A percentile compares a stretch with the other conserved stretches of the same genome.
Conservation (phyloP, 1,140 invertebrate species). For the Patella vulgata region DNA sequence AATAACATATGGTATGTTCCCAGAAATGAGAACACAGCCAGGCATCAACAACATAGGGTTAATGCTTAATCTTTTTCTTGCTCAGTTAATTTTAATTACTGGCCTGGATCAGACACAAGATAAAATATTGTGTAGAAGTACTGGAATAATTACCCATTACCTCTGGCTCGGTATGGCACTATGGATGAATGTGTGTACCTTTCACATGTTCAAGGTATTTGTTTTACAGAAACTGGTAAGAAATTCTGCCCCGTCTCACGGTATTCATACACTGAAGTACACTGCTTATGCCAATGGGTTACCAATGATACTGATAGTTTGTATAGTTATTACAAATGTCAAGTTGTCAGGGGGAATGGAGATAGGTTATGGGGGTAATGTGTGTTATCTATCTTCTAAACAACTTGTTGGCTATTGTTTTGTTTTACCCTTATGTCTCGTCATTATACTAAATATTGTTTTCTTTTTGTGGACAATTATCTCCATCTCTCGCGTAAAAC, state of each 20-base stretch:
- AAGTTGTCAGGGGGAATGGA: conserved; percentile 17
- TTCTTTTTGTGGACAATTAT: conserved; percentile 43
- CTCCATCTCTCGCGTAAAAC: conserved; percentile 9
- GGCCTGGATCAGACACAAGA: conserved; percentile 41
- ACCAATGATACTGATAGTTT: conserved; percentile 21
- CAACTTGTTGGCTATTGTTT: conserved; percentile 29
- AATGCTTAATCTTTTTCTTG: conserved; percentile 62
- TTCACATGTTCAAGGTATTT: conserved; percentile 69
- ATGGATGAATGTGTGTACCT: conserved; percentile 93
- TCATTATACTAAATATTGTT: conserved; percentile 29
- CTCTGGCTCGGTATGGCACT: conserved; percentile 92
- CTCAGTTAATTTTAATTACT: conserved; percentile 66
- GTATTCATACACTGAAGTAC: conserved; percentile 20
- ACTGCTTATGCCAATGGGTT: conserved; percentile 22
- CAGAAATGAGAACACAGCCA: conserved; percentile 66
- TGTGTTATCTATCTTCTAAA: conserved; percentile 36
- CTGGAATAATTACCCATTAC: conserved; percentile 87
- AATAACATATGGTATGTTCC: conserved; percentile 62
- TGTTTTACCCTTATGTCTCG: conserved; percentile 35
- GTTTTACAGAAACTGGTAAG: no score
- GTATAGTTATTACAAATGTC: conserved; percentile 23
- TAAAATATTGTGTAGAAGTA: conserved; percentile 54
- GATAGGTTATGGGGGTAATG: conserved; percentile 35
- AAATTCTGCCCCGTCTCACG: not conserved
- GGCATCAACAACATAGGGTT: conserved; percentile 69